Base-by-base conservation (phyloP, 2,888 invertebrate species). In the Andricus quercusramuli region DNA sequence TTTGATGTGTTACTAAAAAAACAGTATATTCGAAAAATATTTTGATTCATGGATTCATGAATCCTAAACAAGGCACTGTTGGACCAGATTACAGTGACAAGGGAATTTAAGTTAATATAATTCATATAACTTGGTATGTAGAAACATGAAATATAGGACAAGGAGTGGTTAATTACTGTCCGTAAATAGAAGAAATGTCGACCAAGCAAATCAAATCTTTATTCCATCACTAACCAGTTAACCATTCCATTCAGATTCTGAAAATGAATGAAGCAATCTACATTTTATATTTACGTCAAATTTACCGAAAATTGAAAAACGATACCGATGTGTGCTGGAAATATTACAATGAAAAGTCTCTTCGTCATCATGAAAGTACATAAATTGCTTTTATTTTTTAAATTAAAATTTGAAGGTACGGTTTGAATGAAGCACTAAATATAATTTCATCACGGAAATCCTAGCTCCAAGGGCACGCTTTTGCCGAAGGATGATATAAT, bases 401-500 rank as follows among this genome's bases (percentile, higher is more conserved):
- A 56, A 56, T n/a, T 11, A 11, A 1, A 56, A n/a, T n/a, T 56
- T 56, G 0, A n/a, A 56, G 56, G n/a, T 11, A 11, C 11, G n/a
- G 9, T 56, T 56, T n/a, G 56, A 56, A 56, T 56, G 11, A 56
- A n/a, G n/a, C n/a, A 56, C 56, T 56, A n/a, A n/a, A n/a, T 56
- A 11, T n/a, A 32, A 74, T 74, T 51, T 56, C 20, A 74, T 56
- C 32, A 74, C 8, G 15, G 3, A 74, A 29, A 62, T 62, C 15
- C 62, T 74, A 51, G 74, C 5, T 32, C 17, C n/a, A n/a, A 74
- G 56, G n/a, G n/a, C 56, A 32, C 44, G 70, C n/a, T 56, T 56
- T 32, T 74, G n/a, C 51, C 74, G n/a, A 74, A 20, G 51, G 29
- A 74, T 74, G 51, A 56, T 74, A 51, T 74, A 74, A 51, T 56